Base-by-base conservation (phyloP, 2,888 invertebrate genomes). In the Plebejus melissa region DNA sequence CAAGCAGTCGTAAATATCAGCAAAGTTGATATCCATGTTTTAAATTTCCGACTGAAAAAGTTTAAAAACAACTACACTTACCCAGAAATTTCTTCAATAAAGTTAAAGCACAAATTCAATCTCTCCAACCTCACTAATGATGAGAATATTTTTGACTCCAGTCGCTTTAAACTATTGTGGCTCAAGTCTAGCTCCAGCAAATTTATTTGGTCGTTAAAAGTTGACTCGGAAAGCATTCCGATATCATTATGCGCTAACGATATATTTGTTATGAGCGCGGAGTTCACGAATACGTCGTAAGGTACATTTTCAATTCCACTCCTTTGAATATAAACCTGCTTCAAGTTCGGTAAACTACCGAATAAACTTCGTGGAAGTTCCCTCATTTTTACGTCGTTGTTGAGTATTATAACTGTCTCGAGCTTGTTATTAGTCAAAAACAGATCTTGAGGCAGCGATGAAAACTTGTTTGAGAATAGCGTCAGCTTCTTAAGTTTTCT, bases 381-480 rank as follows among this genome's bases (percentile, higher is more conserved):
- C 78, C 91, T 91, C 76, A 97, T 84, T 77, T 94, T 90, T 9
- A 94, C 94, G 70, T 94, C 94, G 84, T 95, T 95, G 81, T 95
- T 94, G 71, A 94, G 88, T 80, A 95, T 88, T 77, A 94, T 93
- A 74, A 96, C 89, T 16, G 86, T 89, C 75, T 88, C 87, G 71
- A 96, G 85, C 79, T 94, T 90, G 32, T 85, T 86, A 81, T 95
- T 96, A 76, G 92, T 88, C 76, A 85, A 85, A 79, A 96, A 95
- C 70, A 96, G 87, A 79, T 94, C 94, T 76, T 89, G 89, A 3
- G 96, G 96, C 76, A 97, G 82, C n/a, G 94, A 86, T 5, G 91
- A 90, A 79, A 96, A 95, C 80, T 95, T 94, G 83, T 97, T 97
- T n/a, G 91, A 93, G 83, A 94, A 95, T 78, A 97, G 89, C 83